Evolutionary conservation across 30 jellyfish, hydroid and myxozoan genomes (phyloP), one percentile per base, ranked within the genome.

Genomic region (Rhopilema esculentum): DNA sequence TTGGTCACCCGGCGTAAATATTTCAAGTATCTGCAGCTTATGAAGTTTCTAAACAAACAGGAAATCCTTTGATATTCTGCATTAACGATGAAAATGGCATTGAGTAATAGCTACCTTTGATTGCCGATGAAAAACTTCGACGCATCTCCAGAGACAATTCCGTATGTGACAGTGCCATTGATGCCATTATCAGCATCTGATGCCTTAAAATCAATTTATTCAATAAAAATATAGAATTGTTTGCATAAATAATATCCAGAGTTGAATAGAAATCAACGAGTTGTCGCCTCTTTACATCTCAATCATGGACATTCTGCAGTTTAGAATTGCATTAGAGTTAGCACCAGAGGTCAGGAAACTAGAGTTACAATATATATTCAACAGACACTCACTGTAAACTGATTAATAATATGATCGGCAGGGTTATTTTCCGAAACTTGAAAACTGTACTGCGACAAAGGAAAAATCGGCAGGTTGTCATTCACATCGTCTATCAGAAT

Each of bases 391-490:
- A 85, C 94, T 29, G 67, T 86, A n/a, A 87, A 80, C 50, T 77
- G 71, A 21, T 63, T 70, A 16, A 87, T 72, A 1, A 90, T 49
- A n/a, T 77, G 33, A 27, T 71, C 69, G 27, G 82, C 71, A 2
- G 95, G 97, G 20, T 79, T 76, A 25, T 89, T 84, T 69, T 87
- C 97, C 15, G 73, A 18, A 4, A 92, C 40, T 22, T 92, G 65
- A 6, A 79, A 53, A 76, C 57, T 81, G 86, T 72, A 92, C 40
- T 50, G 85, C 15, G 23, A 48, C 22, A 50, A 66, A 30, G 51
- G 40, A 71, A 92, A 92, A 21, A 74, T 72, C 16, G 98, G 98
- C n/a, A 66, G 66, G 73, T 92, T 72, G 87, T 92, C 97, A 82
- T 92, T 88, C 28, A 4, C 75, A 64, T 92, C 98, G n/a, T 57